A percentile compares a stretch with the other conserved stretches of the same genome.
Evolutionary conservation across 2,797 vertebrate genomes (phyloP).

Genomic region (Onychomys leucogaster): DNA sequence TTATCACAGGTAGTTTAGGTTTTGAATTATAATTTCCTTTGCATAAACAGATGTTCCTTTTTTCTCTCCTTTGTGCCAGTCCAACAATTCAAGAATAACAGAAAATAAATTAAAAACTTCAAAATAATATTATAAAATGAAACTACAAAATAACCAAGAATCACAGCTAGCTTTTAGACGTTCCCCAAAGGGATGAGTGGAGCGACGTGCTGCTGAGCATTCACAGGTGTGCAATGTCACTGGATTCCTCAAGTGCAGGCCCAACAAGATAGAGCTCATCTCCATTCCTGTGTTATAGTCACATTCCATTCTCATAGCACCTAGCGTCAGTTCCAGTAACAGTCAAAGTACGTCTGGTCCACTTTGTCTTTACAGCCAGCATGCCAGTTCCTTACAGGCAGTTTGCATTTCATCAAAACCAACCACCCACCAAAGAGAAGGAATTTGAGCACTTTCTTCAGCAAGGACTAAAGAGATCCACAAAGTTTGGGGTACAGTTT

Average conservation of each 20-base stretch:
- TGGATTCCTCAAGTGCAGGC: constrained; percentile 10
- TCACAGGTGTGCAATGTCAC: background rate
- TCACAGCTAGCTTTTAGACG: background rate
- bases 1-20: background rate
- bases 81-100: constrained; percentile 30
- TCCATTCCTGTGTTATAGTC: background rate
- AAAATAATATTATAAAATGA: background rate
- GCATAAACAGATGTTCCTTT: background rate
- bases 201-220: background rate
- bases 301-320: background rate
- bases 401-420: background rate
- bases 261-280: background rate
- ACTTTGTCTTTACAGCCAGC: constrained; percentile 29
- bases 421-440: background rate
- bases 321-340: background rate
- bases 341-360: constrained; percentile 18
- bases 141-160: constrained; percentile 43
- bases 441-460: background rate
- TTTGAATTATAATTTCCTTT: constrained; percentile 42
- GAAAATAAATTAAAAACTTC: background rate
- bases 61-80: background rate
- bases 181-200: background rate
- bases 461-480: background rate
- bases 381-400: background rate
- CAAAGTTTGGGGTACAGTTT: background rate